Percentiles rank a stretch among this genome's conserved stretches.
Evolutionary conservation across 2,888 invertebrate genomes (phyloP).

Genomic region (Urechis unicinctus): DNA sequence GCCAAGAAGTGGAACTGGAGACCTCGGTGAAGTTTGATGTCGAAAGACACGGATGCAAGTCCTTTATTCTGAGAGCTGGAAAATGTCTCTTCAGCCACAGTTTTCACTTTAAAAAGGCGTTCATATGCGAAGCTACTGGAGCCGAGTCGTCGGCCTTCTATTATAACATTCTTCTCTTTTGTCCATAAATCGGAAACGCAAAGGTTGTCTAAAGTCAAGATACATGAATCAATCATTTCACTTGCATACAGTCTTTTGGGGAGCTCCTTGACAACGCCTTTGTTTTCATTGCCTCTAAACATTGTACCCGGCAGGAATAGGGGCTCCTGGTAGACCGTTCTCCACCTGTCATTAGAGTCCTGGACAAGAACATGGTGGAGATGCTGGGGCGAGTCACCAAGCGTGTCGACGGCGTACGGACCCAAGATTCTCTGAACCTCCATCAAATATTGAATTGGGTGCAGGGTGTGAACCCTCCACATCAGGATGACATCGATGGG

Average conservation of each 20-base stretch:
- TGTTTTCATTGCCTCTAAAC: slow-evolving; percentile 5
- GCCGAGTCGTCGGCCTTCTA: slow-evolving; percentile 14
- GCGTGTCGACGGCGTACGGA: not conserved
- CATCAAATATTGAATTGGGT: slow-evolving; percentile 16
- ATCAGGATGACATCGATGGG: slow-evolving; percentile 17
- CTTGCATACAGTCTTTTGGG: not conserved
- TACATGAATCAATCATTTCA: slow-evolving; percentile 7
- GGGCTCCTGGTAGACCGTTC: slow-evolving; percentile 6
- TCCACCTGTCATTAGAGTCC: slow-evolving; percentile 5
- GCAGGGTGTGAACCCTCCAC: slow-evolving; percentile 15
- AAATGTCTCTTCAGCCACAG: slow-evolving; percentile 1
- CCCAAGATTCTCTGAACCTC: slow-evolving; percentile 8
- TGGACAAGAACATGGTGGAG: not conserved
- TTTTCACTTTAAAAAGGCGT: slow-evolving; percentile 10
- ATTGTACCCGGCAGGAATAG: slow-evolving; percentile 9
- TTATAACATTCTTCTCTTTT: slow-evolving; percentile 11
- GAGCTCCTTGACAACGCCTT: not conserved
- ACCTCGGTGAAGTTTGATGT: slow-evolving; percentile 12
- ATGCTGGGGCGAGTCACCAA: not conserved
- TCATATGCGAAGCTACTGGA: slow-evolving; percentile 9
- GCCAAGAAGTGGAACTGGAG: slow-evolving; percentile 14
- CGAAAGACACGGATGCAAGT: slow-evolving; percentile 8
- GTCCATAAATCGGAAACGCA: slow-evolving; percentile 14
- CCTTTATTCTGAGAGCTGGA: not conserved
- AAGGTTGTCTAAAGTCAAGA: slow-evolving; percentile 10